Evolutionary conservation across 2,797 vertebrate species (phyloP).

Genomic region (Hylomyscus alleni): DNA sequence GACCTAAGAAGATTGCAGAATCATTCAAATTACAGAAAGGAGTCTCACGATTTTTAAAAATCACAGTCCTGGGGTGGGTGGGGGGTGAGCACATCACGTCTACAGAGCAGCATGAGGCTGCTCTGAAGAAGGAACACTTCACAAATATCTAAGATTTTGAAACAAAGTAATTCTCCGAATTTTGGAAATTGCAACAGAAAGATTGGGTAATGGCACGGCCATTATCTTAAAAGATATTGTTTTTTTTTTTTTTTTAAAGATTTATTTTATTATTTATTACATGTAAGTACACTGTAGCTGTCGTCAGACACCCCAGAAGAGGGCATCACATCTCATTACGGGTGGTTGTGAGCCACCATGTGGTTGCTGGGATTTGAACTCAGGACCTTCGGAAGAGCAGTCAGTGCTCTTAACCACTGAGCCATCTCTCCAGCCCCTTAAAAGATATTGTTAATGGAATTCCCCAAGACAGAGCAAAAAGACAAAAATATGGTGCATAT

Average conservation of each 20-base stretch:
- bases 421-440: too few relatives aligned
- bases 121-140: slow-evolving; percentile 5
- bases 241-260: too few relatives aligned
- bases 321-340: too few relatives aligned
- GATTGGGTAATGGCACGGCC: slow-evolving; percentile 1
- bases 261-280: too few relatives aligned
- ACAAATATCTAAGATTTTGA: slow-evolving; percentile 36
- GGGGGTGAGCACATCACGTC: background rate
- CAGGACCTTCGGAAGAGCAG: too few relatives aligned
- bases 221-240: slow-evolving; percentile 53
- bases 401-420: too few relatives aligned
- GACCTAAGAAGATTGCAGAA: background rate
- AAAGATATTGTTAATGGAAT: slow-evolving; percentile 57
- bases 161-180: slow-evolving; percentile 31
- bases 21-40: slow-evolving; percentile 35
- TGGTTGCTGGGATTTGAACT: too few relatives aligned
- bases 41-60: background rate
- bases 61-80: background rate
- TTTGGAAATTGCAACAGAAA: slow-evolving; percentile 8
- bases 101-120: slow-evolving; percentile 21
- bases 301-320: too few relatives aligned
- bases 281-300: too few relatives aligned
- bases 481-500: background rate
- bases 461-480: slow-evolving; percentile 20
- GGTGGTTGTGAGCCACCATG: too few relatives aligned